Percentiles rank a stretch among this genome's conserved stretches.
These are phyloP conservation scores for Trididemnum clinides DNA, from an alignment of 23 tunicate genomes.

Conservation along the genomic window DNA sequence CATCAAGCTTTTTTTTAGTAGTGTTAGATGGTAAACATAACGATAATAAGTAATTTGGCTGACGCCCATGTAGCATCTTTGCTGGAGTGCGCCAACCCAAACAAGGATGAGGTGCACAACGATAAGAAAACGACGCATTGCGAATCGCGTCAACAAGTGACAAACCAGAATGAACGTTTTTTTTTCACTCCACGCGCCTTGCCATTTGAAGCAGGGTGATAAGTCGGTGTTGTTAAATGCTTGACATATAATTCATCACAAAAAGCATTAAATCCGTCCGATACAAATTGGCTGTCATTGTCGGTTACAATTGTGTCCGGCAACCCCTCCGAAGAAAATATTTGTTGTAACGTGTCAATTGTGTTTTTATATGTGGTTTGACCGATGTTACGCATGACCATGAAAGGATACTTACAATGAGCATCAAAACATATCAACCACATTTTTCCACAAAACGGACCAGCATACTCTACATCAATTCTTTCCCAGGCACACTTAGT, in stretches of 20 bases:
- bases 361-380: not conserved
- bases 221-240: not conserved
- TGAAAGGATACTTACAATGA: not conserved
- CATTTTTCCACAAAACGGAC: constrained; percentile 22
- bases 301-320: not conserved
- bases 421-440: constrained; percentile 19
- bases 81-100: not conserved
- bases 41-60: not conserved
- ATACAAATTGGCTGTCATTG: not conserved
- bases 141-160: no score
- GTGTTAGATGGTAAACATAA: not conserved
- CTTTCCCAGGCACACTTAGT: not conserved
- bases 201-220: not conserved
- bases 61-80: not conserved
- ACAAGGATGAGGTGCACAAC: not conserved
- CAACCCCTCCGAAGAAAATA: not conserved
- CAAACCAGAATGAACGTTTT: no score
- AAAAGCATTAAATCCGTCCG: not conserved
- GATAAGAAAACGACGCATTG: not conserved
- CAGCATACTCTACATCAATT: constrained; percentile 25
- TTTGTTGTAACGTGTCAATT: not conserved
- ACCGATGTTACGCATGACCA: not conserved
- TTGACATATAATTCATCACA: not conserved
- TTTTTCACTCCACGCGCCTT: not conserved
- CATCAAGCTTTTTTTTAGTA: not conserved